These are phyloP conservation scores for Esperia sulphurella DNA, from an alignment of 2,888 invertebrate species.

Conservation along the genomic window DNA sequence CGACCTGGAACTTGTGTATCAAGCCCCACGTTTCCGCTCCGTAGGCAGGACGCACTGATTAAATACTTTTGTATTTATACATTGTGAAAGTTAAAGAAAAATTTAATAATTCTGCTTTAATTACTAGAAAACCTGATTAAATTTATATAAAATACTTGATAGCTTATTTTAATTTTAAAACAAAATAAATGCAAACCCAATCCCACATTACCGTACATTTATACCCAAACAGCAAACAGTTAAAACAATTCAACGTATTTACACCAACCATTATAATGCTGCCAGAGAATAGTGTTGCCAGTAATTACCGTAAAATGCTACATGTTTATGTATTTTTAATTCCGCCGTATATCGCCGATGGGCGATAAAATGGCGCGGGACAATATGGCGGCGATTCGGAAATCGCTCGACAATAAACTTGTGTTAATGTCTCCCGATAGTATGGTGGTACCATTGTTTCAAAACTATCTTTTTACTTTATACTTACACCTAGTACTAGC, in stretches of 20 bases:
- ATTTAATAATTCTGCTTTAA: no score
- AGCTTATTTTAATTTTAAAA: no score
- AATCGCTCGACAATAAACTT: conserved; percentile 65
- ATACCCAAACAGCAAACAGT: conserved; percentile 14
- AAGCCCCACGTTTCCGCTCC: no score
- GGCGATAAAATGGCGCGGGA: conserved; percentile 48
- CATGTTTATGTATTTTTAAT: conserved; percentile 78
- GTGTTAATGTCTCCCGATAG: conserved; percentile 46
- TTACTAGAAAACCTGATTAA: no score
- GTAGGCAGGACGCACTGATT: no score
- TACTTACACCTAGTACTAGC: no score
- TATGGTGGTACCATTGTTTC: conserved; percentile 5
- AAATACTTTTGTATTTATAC: no score
- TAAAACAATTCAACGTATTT: conserved; percentile 31
- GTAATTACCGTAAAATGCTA: conserved; percentile 74
- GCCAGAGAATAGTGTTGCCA: conserved; percentile 56
- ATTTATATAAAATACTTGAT: no score
- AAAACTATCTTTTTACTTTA: not conserved
- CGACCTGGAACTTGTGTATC: no score
- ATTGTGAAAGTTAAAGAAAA: no score
- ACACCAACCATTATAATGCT: conserved; percentile 52
- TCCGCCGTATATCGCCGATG: conserved; percentile 60
- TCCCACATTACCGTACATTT: not conserved
- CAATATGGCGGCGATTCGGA: conserved; percentile 50
- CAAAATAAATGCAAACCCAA: not conserved